A percentile compares a stretch with the other conserved stretches of the same genome.
Conservation (phyloP, 2,797 vertebrate species). For the Danio jaintianensis region DNA sequence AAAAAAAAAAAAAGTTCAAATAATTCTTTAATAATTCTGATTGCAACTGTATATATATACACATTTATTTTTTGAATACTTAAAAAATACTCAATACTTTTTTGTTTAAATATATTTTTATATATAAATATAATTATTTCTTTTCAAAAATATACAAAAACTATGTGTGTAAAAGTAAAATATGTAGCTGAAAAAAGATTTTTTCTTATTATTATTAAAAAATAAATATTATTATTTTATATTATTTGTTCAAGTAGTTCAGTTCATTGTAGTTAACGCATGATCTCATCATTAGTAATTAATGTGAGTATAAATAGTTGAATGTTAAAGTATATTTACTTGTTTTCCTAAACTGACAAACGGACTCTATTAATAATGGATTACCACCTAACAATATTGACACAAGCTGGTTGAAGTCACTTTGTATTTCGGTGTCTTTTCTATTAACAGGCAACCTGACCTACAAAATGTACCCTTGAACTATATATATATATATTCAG, state of each 20-base stretch:
- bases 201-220: no score
- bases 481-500: slow-evolving; percentile 23
- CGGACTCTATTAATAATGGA: slow-evolving; percentile 34
- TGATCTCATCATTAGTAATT: neutral
- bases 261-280: neutral
- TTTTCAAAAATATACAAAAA: no score
- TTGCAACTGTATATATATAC: no score
- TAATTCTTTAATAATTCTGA: no score
- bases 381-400: slow-evolving; percentile 26
- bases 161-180: no score
- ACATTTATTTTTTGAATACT: no score
- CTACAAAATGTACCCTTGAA: slow-evolving; percentile 51
- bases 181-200: no score
- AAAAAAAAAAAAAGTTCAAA: no score
- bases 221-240: no score
- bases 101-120: no score
- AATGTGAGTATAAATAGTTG: neutral
- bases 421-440: slow-evolving; percentile 24
- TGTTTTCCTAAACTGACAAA: slow-evolving; percentile 27
- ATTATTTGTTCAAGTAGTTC: neutral
- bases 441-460: slow-evolving; percentile 45
- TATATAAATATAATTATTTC: no score
- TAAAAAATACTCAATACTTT: no score
- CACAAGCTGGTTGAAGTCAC: slow-evolving; percentile 29
- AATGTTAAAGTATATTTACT: neutral